Evolutionary conservation across 2,888 invertebrate species (phyloP), one percentile per base, ranked within the genome.

Genomic region (Trypoxylon attenuatum): DNA sequence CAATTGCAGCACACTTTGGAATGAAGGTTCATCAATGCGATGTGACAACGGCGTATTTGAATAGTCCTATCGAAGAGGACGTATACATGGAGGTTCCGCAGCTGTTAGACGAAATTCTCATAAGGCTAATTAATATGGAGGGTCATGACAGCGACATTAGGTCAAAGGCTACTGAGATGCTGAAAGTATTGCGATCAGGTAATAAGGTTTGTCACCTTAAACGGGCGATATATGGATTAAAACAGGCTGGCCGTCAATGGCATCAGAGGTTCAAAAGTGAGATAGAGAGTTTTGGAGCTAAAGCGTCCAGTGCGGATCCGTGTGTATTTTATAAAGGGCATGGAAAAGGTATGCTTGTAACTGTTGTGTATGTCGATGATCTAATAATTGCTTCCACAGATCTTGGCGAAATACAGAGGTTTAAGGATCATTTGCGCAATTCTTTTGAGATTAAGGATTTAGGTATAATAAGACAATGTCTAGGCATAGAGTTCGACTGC

Each of bases 11-110:
- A 16, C 16, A 21, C 10, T 3, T 38, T 3, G 5, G 19, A 8
- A n/a, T 58, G 0, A 1, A 15, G 0, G 18, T 39, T 1, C 23
- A 45, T 0, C 52, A 58, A 1, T 39, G 27, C 18, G 46, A 59
- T 4, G 23, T 21, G 0, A 52, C 38, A 1, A 59, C 45, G 2
- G 46, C 46, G 1, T 52, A 46, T 5, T 23, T 59, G 6, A 52
- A 59, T 22, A 22, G 46, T 6, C 2, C 2, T 1, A 8, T 33
- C 6, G 13, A 27, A 2, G 46, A 52, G 29, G 29, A n/a, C 13
- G 13, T 29, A 3, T 29, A 29, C 13, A 29, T 29, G 29, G 13
- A 29, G 4, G n/a, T n/a, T n/a, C 29, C 29, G 13, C 29, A 1
- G 2, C n/a, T 10, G 13, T 29, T n/a, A 1, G n/a, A n/a, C n/a